Evolutionary conservation across 2,797 vertebrate species (phyloP).

Genomic region (Florisuga fusca): DNA sequence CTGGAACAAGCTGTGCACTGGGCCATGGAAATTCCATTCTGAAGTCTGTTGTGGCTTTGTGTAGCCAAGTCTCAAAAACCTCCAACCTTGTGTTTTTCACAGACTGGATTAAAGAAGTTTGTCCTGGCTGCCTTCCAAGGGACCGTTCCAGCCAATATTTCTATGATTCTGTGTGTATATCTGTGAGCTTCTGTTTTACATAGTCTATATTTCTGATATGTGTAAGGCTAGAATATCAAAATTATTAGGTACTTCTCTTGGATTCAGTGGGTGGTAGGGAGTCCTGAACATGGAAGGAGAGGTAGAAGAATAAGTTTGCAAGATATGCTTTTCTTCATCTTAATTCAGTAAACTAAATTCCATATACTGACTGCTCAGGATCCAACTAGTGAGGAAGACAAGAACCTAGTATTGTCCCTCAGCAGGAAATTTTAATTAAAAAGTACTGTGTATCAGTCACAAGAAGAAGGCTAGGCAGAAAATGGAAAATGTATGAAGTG

Average conservation of each 20-base stretch:
- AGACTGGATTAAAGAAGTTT: not conserved
- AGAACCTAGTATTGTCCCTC: not conserved
- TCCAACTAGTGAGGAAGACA: not conserved
- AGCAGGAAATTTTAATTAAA: not conserved
- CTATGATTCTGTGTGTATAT: not conserved
- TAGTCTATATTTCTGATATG: not conserved
- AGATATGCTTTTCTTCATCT: not conserved
- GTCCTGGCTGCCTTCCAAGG: not conserved
- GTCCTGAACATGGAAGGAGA: not conserved
- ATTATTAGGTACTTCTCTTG: not conserved
- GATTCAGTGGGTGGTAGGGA: not conserved
- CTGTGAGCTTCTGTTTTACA: slow-evolving; percentile 2
- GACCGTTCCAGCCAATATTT: not conserved
- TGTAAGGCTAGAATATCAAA: not conserved
- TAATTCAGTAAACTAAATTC: not conserved
- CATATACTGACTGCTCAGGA: not conserved
- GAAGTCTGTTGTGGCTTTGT: not conserved
- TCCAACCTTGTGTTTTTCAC: not conserved
- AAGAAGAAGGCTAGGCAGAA: not conserved
- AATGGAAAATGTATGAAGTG: not conserved
- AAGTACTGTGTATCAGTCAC: not conserved
- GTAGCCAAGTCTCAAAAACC: not conserved
- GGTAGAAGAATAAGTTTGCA: not conserved
- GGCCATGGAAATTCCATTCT: not conserved
- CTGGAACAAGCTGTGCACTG: fast-evolving